Evolutionary conservation across 2,113 vertebrate genomes (phyloP), one percentile per base, ranked within the genome.

Genomic region (Silurus glanis): DNA sequence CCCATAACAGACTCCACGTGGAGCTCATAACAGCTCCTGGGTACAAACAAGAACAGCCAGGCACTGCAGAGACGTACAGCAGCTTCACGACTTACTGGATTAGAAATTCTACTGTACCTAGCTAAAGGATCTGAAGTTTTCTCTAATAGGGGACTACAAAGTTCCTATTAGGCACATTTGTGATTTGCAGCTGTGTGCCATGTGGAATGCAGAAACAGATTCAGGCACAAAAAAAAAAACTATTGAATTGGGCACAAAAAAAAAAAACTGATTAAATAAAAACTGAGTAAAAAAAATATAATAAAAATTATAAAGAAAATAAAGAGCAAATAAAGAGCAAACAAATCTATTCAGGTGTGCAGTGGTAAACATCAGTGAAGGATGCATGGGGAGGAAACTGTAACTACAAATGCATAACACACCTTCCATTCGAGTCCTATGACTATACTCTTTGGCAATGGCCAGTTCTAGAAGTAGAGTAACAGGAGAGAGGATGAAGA

Each of bases 361-460:
- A 75, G 17, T 92, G 91, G 91, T 90, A 94, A 89, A 85, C 37
- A 89, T 90, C 91, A 91, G 91, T 91, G 91, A 90, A 91, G 91
- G 93, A 93, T 69, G 88, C 91, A 91, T 88, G 85, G 89, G 64
- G 64, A 21, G 45, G 56, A 51, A 64, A 16, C 21, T 74, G 72
- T 51, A 61, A 87, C 74, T 64, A 59, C 62, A 45, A 86, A 28
- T 9, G 10, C 45, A 61, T 69, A 84, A 74, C 19, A 62, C 37
- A 59, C 16, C 79, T 64, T 66, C 51, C 49, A 78, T 80, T 71
- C 66, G 0, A 61, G 47, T 51, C 7, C 16, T 25, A 85, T 91
- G 83, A 89, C 45, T 86, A 82, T 91, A 80, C 92, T 96, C 96
- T 96, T 96, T 96, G 95, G 96, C 95, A 95, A 95, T 94, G 88